Conservation (phyloP, 2,888 invertebrate species). For the Pammene fasciana region DNA sequence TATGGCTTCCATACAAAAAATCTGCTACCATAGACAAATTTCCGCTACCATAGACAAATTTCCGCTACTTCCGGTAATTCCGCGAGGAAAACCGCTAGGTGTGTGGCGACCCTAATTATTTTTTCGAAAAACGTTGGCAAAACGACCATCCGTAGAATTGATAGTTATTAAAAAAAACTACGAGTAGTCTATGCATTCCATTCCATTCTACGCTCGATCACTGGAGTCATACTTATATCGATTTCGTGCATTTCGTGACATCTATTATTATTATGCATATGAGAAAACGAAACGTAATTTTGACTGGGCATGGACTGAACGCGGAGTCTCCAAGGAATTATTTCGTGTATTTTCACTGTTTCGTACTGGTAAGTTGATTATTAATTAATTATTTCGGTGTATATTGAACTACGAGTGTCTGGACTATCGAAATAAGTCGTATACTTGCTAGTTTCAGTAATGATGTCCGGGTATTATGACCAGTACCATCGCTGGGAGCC, state of each 20-base stretch:
- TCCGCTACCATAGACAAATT: no score
- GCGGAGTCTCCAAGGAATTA: constrained; percentile 6
- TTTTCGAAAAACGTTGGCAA: no score
- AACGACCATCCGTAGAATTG: no score
- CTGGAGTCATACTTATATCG: neutral
- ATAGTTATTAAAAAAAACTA: neutral
- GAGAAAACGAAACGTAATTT: constrained; percentile 14
- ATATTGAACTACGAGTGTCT: neutral
- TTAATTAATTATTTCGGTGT: neutral
- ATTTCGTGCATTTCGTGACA: constrained; percentile 16
- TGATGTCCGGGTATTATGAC: constrained; percentile 74
- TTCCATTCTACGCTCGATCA: constrained; percentile 11
- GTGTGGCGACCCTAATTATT: no score
- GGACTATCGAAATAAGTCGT: neutral
- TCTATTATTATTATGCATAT: neutral
- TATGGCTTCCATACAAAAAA: no score
- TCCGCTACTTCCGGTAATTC: no score
- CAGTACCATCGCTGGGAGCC: constrained; percentile 85
- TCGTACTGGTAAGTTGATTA: constrained; percentile 4
- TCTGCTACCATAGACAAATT: no score
- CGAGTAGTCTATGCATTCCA: neutral
- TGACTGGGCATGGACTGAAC: constrained; percentile 16
- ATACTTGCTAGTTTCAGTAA: constrained; percentile 49
- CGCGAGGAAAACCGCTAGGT: no score
- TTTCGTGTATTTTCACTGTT: constrained; percentile 7